These are phyloP conservation scores for Emys orbicularis DNA, from an alignment of 2,797 vertebrate species.

Conservation along the genomic window DNA sequence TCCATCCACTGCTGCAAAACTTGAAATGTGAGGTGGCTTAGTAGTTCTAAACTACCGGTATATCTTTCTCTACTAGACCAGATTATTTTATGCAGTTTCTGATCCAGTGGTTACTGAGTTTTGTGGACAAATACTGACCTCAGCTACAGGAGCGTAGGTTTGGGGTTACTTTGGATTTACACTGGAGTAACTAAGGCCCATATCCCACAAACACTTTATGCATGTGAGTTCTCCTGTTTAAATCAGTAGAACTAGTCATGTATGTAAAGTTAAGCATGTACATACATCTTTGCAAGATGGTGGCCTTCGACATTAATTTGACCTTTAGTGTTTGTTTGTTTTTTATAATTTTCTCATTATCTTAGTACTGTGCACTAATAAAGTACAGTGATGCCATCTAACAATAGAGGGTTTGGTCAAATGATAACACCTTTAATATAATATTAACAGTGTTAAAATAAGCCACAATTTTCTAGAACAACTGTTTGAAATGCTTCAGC, in stretches of 20 bases:
- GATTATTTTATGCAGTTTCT: not conserved
- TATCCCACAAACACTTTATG: not conserved
- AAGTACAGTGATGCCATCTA: not conserved
- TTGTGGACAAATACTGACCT: not conserved
- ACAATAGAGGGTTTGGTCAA: not conserved
- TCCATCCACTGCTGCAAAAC: not conserved
- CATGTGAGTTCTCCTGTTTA: not conserved
- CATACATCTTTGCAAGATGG: not conserved
- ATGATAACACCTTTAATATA: not conserved
- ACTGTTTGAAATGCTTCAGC: not conserved
- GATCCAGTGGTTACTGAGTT: not conserved
- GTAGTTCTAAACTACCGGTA: not conserved
- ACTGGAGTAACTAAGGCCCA: not conserved
- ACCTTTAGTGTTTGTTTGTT: not conserved
- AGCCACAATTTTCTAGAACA: not conserved
- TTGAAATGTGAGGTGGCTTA: not conserved
- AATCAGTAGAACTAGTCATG: not conserved
- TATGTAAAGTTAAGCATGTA: not conserved
- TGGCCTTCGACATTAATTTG: not conserved
- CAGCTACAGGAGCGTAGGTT: not conserved
- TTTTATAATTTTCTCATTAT: not conserved
- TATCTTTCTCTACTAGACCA: not conserved
- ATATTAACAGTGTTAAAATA: not conserved
- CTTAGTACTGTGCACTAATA: not conserved
- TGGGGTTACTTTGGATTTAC: not conserved